Percentiles rank a stretch among this genome's conserved stretches.
phyloP scores from a whole-genome alignment of 2,888 invertebrate species.

The Beris morrisii region DNA sequence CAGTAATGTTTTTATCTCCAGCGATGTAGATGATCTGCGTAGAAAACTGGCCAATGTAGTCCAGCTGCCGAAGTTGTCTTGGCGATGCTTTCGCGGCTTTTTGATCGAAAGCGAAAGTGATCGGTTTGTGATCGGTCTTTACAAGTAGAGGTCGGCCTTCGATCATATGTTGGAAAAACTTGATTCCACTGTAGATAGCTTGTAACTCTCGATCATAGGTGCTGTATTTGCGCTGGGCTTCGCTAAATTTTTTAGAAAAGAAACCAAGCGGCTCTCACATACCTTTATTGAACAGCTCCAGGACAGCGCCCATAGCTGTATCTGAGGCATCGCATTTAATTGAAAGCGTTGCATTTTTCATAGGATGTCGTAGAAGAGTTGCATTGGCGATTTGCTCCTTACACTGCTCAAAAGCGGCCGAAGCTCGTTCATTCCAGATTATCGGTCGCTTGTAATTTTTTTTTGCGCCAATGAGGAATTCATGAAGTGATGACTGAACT shows the following conservation, averaged over 20 bases:
- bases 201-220: not conserved
- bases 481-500: too few species aligned
- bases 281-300: not conserved
- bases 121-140: not conserved
- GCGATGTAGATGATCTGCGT: constrained; percentile 9
- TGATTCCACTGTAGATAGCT: not conserved
- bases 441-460: not conserved
- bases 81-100: constrained; percentile 43
- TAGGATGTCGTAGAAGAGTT: too few species aligned
- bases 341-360: not conserved
- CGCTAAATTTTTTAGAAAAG: constrained; percentile 6
- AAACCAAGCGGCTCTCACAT: constrained; percentile 4
- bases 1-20: constrained; percentile 4
- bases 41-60: constrained; percentile 34
- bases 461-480: not conserved
- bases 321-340: constrained; percentile 1
- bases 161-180: not conserved
- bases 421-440: not conserved
- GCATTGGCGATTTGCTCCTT: not conserved
- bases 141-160: not conserved
- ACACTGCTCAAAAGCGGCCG: not conserved
- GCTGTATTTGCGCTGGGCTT: not conserved
- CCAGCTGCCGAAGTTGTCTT: constrained; percentile 47
- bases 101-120: not conserved
- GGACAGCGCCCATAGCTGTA: constrained; percentile 3